Conservation (phyloP, 2,797 vertebrate genomes). For the Pygocentrus nattereri region DNA sequence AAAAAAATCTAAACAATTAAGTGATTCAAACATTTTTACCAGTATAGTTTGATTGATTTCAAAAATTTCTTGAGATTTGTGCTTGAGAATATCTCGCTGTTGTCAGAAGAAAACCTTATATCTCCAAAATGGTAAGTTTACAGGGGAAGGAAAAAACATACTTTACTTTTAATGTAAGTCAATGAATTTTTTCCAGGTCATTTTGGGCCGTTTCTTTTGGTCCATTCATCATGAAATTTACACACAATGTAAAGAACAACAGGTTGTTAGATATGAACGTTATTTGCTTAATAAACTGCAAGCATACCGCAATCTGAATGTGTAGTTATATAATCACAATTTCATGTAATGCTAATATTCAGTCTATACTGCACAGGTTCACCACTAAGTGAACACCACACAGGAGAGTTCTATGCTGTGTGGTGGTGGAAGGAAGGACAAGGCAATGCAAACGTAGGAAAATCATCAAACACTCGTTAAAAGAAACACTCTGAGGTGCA, state of each 20-base stretch:
- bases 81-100: neutral
- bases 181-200: too few relatives aligned
- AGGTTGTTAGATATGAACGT: too few relatives aligned
- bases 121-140: too few relatives aligned
- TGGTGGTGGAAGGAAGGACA: neutral
- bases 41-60: neutral
- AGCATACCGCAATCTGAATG: neutral
- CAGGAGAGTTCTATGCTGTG: neutral
- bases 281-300: neutral
- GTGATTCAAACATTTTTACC: neutral
- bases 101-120: too few relatives aligned
- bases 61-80: neutral
- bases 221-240: too few relatives aligned
- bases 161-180: too few relatives aligned
- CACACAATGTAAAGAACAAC: too few relatives aligned
- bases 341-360: neutral
- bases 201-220: too few relatives aligned
- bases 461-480: neutral
- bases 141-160: too few relatives aligned
- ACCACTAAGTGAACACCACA: neutral
- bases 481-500: constrained; percentile 24
- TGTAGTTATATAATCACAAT: too few relatives aligned
- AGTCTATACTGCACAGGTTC: neutral
- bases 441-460: constrained; percentile 9
- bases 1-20: too few relatives aligned